Conservation (phyloP, 2,888 invertebrate species). For the Dryococelus australis region DNA sequence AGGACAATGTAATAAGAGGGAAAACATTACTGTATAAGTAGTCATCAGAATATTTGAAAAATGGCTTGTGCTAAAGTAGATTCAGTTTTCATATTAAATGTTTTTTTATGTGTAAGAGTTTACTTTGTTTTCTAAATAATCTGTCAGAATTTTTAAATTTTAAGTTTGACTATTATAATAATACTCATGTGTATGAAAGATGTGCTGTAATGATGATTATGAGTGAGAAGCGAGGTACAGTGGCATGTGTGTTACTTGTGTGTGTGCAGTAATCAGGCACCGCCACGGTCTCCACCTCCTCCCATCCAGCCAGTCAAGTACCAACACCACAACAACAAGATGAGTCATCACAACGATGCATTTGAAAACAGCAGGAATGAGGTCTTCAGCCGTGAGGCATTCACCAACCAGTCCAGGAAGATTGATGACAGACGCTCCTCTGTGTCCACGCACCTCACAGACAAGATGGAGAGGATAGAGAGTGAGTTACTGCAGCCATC, state of each 20-base stretch:
- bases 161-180: too few relatives aligned
- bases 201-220: too few relatives aligned
- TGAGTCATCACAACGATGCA: conserved; percentile 49
- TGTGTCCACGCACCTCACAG: conserved; percentile 74
- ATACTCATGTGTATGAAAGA: too few relatives aligned
- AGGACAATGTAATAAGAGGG: too few relatives aligned
- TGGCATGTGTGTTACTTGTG: neutral
- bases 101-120: too few relatives aligned
- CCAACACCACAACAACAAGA: conserved; percentile 50
- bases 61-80: too few relatives aligned
- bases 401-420: conserved; percentile 33
- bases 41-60: too few relatives aligned
- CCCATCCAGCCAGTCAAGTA: conserved; percentile 68
- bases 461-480: conserved; percentile 68
- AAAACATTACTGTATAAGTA: too few relatives aligned
- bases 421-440: conserved; percentile 59
- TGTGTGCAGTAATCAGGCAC: conserved; percentile 48
- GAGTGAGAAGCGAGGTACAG: neutral
- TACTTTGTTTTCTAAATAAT: too few relatives aligned
- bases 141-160: too few relatives aligned
- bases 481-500: conserved; percentile 52
- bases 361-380: conserved; percentile 57
- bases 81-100: too few relatives aligned
- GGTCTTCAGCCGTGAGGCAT: conserved; percentile 38
- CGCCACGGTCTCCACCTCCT: conserved; percentile 70